Conservation (phyloP, 2,888 invertebrate species). For the Hymenopus coronatus region DNA sequence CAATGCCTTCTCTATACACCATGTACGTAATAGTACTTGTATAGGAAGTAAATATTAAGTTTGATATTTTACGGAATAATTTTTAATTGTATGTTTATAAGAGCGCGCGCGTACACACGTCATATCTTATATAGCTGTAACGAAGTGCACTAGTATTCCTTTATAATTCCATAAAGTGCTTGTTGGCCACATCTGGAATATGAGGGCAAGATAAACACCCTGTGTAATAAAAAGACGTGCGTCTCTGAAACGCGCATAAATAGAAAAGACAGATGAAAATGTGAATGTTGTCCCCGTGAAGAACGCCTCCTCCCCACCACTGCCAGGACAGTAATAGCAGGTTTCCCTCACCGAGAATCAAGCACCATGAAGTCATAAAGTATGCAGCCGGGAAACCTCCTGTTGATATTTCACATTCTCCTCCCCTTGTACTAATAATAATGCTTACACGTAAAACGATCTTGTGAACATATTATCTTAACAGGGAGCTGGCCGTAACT, state of each 20-base stretch:
- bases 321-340: background rate
- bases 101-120: no score
- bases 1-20: no score
- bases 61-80: no score
- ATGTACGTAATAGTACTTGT: no score
- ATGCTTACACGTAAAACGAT: slow-evolving; percentile 12
- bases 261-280: background rate
- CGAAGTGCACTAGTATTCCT: no score
- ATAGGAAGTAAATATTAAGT: no score
- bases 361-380: background rate
- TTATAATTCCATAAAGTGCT: no score
- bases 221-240: no score
- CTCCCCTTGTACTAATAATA: slow-evolving; percentile 1
- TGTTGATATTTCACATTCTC: background rate
- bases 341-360: background rate
- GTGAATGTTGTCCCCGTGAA: background rate
- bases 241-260: background rate
- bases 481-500: slow-evolving; percentile 8
- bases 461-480: background rate
- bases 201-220: no score
- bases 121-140: no score
- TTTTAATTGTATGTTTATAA: no score
- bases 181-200: no score
- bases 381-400: background rate
- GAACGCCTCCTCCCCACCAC: background rate